Base-by-base conservation (phyloP, 2,113 vertebrate genomes). In the Muscicapa adusta region DNA sequence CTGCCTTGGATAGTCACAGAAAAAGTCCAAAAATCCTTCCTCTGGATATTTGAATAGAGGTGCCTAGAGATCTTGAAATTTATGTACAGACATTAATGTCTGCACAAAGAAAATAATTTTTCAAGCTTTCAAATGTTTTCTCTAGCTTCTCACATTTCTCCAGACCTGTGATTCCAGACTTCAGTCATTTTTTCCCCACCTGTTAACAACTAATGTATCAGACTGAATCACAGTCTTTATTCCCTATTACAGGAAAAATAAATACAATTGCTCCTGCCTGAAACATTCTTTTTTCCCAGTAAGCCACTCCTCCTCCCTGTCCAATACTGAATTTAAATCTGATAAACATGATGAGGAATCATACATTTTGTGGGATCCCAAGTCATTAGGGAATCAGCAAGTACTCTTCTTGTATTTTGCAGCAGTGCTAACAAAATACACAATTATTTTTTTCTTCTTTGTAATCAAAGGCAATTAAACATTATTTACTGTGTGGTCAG, bases 401-500 rank as follows among this genome's bases (percentile, higher is more conserved):
- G 42, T 68, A 31, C 34, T 78, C 25, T 87, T 72, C 54, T 87
- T 81, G 62, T 66, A 65, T 57, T 92, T 92, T 89, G 68, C 42
- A 76, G 62, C 36, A 66, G 25, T 70, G 38, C 17, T 94, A 89
- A 87, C 78, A 91, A 94, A 93, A 87, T 22, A 61, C 8, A 4
- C 54, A 92, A 94, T 82, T 9, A 36, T 48, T 67, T 73, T 19
- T 85, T 87, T 40, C 51, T 80, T 93, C 61, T 94, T 91, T 85
- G 56, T 85, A 95, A 83, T 93, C 85, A 83, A 88, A 93, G 33
- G 70, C 73, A 93, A 88, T 73, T 86, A 53, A 90, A 88, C 28
- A 68, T 84, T 83, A 89, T 85, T 94, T 96, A 87, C 91, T 88
- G 40, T 89, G 77, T 42, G 70, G 93, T 91, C 92, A 94, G 63